Evolutionary conservation across 2,797 vertebrate species (phyloP), one percentile per base, ranked within the genome.

Genomic region (Champsocephalus esox): DNA sequence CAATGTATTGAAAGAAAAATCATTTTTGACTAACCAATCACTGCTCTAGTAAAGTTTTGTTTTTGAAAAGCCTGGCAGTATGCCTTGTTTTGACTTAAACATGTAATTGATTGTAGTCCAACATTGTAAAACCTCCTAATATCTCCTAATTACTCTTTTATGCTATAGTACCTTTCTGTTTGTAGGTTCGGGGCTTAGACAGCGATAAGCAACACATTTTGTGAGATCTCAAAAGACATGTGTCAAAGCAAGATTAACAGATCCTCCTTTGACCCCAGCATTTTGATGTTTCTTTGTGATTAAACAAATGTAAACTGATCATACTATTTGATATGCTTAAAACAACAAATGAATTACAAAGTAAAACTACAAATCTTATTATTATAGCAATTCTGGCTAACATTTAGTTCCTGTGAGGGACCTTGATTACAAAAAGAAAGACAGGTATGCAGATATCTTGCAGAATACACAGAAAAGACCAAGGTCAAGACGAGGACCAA

Each of bases 221-320:
- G 10, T 66, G 43, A 70, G 6, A 63, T 63, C 28, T 50, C 28
- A 61, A 61, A 61, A 32, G 19, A 28, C 43, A 46, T 60, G 10
- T 55, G n/a, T 44, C 54, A 64, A 76, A 49, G 64, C 28, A 64
- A 5, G 14, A 28, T 28, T 5, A 0, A 28, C 4, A 28, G 28
- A 63, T 24, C 58, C 8, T 74, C 32, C 24, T 74, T 50, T 74
- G 51, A 80, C 46, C 70, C 45, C 46, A 28, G 28, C 28, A 28
- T 16, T 21, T 44, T 19, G 12, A 6, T 17, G 11, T 28, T 63
- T 71, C 44, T 48, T 45, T 3, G 2, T 17, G 19, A 46, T 44
- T 16, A 60, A 48, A 54, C 9, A 7, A 51, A 52, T 58, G 14
- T 12, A 11, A n/a, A 28, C 3, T 8, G 3, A 24, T 52, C 50